Base-by-base conservation (phyloP, 2,888 invertebrate species). In the Pyrgus malvae region DNA sequence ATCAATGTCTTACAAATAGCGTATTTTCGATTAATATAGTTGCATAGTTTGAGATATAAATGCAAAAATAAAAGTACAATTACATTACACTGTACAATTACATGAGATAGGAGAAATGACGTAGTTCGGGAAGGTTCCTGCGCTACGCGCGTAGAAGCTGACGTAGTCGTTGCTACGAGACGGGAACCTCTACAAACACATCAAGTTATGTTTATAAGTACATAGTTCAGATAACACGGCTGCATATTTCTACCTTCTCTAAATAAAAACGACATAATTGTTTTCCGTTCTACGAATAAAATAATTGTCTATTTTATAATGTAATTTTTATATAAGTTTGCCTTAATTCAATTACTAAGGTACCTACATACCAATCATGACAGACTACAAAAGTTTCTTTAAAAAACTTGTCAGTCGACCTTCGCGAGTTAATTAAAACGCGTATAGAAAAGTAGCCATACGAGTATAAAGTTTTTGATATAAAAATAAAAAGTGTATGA, bases 101-200 rank as follows among this genome's bases (percentile, higher is more conserved):
- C 8, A 16, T 21, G 21, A 11, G n/a, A 21, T 41, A 19, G 12
- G 12, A 9, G 19, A 9, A 35, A 0, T 59, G 56, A 54, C 56
- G 54, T 54, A 53, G 46, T 2, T 1, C 17, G 25, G 27, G 35
- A 17, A 16, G 25, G 23, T 9, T 17, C 21, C 35, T 27, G 5
- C 27, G 37, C 51, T 51, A 44, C 57, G 38, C 40, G 27, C 40
- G 50, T 57, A 55, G 41, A 42, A 37, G 54, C 5, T 27, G 27
- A 37, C 49, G 51, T 48, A 51, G 48, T 7, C 33, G 48, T 57
- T 45, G 57, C 56, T 59, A 61, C 56, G 61, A 41, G 9, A 59
- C 59, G 45, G 49, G 55, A 49, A 19, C 14, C 29, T 29, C 1
- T 11, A n/a, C 7, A 14, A n/a, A 9, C 11, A 31, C 2, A 12